Evolutionary conservation across 2,888 invertebrate species (phyloP).

Genomic region (Drosophila emarginata): DNA sequence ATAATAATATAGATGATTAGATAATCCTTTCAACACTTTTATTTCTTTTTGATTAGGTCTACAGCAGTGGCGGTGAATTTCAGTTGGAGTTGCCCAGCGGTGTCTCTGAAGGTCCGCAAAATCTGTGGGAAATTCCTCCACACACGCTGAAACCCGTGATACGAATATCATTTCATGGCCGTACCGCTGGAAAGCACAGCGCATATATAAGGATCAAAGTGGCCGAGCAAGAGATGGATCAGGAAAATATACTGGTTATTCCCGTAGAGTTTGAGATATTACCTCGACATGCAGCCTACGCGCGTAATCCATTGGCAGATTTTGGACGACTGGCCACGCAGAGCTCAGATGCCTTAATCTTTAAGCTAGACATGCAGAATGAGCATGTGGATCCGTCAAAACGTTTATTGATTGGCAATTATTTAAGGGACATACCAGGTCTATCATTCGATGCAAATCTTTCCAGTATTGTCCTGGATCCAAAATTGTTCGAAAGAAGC

Average conservation of each 20-base stretch:
- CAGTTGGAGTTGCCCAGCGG: slow-evolving; percentile 92
- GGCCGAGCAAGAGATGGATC: slow-evolving; percentile 61
- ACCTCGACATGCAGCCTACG: slow-evolving; percentile 88
- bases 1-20: fast-evolving
- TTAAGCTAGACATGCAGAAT: slow-evolving; percentile 81
- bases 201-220: slow-evolving; percentile 88
- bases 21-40: neutral
- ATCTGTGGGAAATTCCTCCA: slow-evolving; percentile 95
- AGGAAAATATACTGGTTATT: slow-evolving; percentile 85
- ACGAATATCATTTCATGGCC: slow-evolving; percentile 90
- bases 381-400: slow-evolving; percentile 37
- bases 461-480: slow-evolving; percentile 75
- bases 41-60: slow-evolving; percentile 84
- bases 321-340: slow-evolving; percentile 89
- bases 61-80: slow-evolving; percentile 94
- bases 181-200: slow-evolving; percentile 91
- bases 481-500: slow-evolving; percentile 65
- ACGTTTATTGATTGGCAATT: slow-evolving; percentile 47
- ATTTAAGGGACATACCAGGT: slow-evolving; percentile 61
- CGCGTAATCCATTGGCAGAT: slow-evolving; percentile 89
- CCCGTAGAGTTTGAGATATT: slow-evolving; percentile 93
- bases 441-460: slow-evolving; percentile 65
- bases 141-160: slow-evolving; percentile 94
- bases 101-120: slow-evolving; percentile 90
- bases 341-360: slow-evolving; percentile 83